Evolutionary conservation across 2,797 vertebrate species (phyloP), one percentile per base, ranked within the genome.

Genomic region (Paratrypauchen microcephalus): DNA sequence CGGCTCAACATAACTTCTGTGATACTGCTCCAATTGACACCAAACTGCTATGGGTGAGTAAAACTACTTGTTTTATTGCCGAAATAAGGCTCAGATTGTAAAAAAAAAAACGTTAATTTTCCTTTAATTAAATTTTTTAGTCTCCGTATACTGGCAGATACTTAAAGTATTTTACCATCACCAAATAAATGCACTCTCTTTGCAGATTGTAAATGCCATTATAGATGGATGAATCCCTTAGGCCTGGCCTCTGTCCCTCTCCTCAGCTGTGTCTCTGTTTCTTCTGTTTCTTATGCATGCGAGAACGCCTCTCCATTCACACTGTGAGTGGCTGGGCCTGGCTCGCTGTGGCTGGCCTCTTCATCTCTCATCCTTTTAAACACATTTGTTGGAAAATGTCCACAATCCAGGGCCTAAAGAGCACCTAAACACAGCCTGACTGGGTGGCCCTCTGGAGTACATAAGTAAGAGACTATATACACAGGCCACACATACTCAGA

Each of bases 231-330:
- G 32, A 1, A 2, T 36, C 24, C 6, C 15, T 28, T 7, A 30
- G 56, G 56, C 11, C 21, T 11, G 6, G 52, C n/a, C 28, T 60
- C 6, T 69, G 56, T 66, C 68, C 66, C 59, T 47, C 18, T 75
- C 54, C 66, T 70, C 66, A 76, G 41, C 71, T 65, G 57, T 59
- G 65, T 64, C 62, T 41, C 48, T 73, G 50, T 36, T 36, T 36
- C 32, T 36, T 52, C 83, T 75, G 69, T 81, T 89, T 85, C 67
- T 63, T 83, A 90, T 90, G 82, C 87, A 82, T 58, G 77, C 77
- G 76, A 83, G 75, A 78, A 79, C 80, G 75, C 73, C 65, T 79
- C 78, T 69, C 45, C 69, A 73, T 85, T 87, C 85, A 88, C 67
- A 68, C 73, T 69, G 23, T 84, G 78, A 86, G 84, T 78, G 84